Base-by-base conservation (phyloP, 2,113 vertebrate species). In the Vulpes lagopus region DNA sequence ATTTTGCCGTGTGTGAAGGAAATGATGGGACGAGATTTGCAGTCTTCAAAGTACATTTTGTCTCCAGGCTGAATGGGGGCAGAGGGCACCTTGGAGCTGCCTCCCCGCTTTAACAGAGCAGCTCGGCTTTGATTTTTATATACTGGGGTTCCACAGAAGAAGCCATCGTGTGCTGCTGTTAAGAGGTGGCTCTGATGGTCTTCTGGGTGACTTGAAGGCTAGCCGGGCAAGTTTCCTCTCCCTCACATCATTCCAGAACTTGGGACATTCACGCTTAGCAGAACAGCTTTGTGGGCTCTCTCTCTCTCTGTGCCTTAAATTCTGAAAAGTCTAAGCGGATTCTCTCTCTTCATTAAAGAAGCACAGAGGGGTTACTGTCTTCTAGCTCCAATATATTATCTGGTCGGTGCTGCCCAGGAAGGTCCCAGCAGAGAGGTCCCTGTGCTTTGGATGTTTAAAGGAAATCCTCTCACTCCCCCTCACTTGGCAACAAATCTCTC, bases 271-370 rank as follows among this genome's bases (percentile, higher is more conserved):
- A 43, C 55, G 78, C n/a, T 62, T 38, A 82, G 85, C 76, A 62
- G 89, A 43, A 73, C 60, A 43, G 27, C 80, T 84, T 16, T 64
- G 55, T 5, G 16, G 74, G 53, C 17, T 73, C 95, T 81, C 97
- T 38, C 38, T 43, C 38, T 62, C 62, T 73, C 90, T 74, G 53
- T n/a, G 35, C 81, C 22, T 90, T 95, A 71, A 71, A 89, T 84
- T 64, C 93, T 94, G 60, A 35, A 74, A 86, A 94, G 76, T 22
- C 92, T 59, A 78, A 86, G 83, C 3, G 10, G 82, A 84, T 95
- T 91, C 57, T 65, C 57, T 96, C 80, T 76, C 64, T 27, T 92
- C 71, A 88, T 67, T 92, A 88, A 86, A 80, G 59, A 80, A 11
- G 74, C 67, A 38, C 30, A 11, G 30, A 92, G 87, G 55, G 64